A percentile compares a stretch with the other conserved stretches of the same genome.
Conservation (phyloP, 2,888 invertebrate genomes). For the Tetranychus piercei region DNA sequence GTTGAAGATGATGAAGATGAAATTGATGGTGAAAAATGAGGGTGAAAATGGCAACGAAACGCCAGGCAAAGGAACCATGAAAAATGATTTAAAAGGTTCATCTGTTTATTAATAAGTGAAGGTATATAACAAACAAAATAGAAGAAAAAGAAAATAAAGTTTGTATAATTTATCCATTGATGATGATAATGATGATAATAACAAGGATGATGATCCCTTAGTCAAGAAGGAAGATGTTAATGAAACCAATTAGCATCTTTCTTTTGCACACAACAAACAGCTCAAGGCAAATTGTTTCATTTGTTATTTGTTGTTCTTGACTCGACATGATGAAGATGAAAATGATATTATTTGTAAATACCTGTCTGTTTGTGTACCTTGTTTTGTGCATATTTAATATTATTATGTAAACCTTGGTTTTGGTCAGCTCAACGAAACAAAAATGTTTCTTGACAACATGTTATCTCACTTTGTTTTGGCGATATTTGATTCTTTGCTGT, state of each 20-base stretch:
- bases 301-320: not conserved
- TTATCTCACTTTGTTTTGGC: not conserved
- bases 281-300: not conserved
- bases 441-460: not conserved
- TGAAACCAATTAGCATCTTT: not conserved
- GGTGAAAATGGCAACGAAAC: not conserved
- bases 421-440: not conserved
- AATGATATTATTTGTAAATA: no score
- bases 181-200: not conserved
- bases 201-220: not conserved
- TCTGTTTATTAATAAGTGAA: not conserved
- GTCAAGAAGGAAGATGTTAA: constrained; percentile 3
- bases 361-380: no score
- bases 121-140: not conserved
- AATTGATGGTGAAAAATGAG: not conserved
- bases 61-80: not conserved
- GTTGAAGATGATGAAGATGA: not conserved
- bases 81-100: not conserved
- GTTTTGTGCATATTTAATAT: not conserved
- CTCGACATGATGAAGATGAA: no score
- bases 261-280: not conserved
- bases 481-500: not conserved
- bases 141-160: no score
- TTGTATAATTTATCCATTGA: constrained; percentile 1
- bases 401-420: not conserved